Evolutionary conservation across 1,140 invertebrate genomes (phyloP), one percentile per base, ranked within the genome.

Genomic region (Caerostris extrusa): DNA sequence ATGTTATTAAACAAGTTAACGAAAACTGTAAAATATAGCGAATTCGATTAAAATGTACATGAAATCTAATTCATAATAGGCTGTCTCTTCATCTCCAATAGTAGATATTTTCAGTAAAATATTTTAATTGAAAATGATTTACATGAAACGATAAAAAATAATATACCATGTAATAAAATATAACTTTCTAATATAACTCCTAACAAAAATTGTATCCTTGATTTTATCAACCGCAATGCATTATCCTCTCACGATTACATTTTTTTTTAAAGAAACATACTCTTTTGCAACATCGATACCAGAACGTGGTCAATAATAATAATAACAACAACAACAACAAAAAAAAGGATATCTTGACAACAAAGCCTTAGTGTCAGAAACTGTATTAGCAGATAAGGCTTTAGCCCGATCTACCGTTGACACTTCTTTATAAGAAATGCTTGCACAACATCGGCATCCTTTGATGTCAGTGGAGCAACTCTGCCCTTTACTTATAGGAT

Each of bases 301-400:
- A 7, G n/a, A 34, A 85, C 55, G n/a, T 19, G 3, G 55, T 85
- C 82, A 85, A 34, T 34, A 34, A 34, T 34, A 34, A 34, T 34
- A 34, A 34, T 2, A 34, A 4, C 82, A 85, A 57, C 55, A 58
- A 57, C 82, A 85, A 56, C 82, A 85, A n/a, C 14, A 85, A 85
- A 57, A 8, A 10, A 85, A n/a, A 50, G 17, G 14, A 34, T 34
- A 85, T n/a, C n/a, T 53, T 85, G 55, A 57, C 55, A 85, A 58
- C 82, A 58, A 57, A 85, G 57, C 82, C 55, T n/a, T 10, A n/a
- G 57, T 58, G 82, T 85, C 82, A 85, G 82, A 85, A 85, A 85
- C 82, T 57, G 82, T 85, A 85, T 85, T 85, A 85, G 82, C 55
- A 85, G 82, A 85, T 85, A 85, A 85, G 57, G 17, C 19, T 57